phyloP scores from a whole-genome alignment of 2,113 vertebrate species.

The Macrotus californicus region DNA sequence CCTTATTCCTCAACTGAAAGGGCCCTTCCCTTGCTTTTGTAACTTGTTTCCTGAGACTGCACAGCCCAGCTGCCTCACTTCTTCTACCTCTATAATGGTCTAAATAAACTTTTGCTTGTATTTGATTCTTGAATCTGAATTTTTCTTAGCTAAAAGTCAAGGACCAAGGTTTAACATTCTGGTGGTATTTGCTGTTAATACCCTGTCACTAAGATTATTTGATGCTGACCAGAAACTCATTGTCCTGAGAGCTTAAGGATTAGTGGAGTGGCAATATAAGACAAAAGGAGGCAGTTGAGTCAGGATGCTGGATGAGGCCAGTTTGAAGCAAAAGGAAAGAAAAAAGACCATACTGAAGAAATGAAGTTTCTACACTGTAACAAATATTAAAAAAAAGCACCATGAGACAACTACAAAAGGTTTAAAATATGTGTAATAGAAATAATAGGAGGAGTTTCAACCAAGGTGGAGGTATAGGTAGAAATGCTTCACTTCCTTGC shows the following conservation, averaged over 20 bases:
- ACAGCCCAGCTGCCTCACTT: neutral
- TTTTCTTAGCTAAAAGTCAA: neutral
- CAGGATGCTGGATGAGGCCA: neutral
- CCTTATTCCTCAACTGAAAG: neutral
- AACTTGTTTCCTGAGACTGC: neutral
- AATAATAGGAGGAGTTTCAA: neutral
- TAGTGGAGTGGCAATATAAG: neutral
- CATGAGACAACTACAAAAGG: neutral
- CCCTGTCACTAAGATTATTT: neutral
- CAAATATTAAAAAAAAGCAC: neutral
- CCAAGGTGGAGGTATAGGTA: no score
- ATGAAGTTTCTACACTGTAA: neutral
- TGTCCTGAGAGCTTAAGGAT: neutral
- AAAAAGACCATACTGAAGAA: neutral
- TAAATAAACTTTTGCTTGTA: neutral
- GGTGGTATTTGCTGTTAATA: neutral
- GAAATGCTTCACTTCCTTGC: no score
- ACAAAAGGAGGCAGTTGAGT: neutral
- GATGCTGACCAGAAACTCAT: neutral
- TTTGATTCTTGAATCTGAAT: neutral
- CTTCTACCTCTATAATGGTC: neutral
- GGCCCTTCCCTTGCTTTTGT: neutral
- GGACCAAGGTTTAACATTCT: neutral
- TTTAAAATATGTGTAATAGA: neutral
- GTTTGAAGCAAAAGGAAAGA: neutral